These are phyloP conservation scores for Staurois parvus DNA, from an alignment of 2,797 vertebrate genomes.

Conservation along the genomic window DNA sequence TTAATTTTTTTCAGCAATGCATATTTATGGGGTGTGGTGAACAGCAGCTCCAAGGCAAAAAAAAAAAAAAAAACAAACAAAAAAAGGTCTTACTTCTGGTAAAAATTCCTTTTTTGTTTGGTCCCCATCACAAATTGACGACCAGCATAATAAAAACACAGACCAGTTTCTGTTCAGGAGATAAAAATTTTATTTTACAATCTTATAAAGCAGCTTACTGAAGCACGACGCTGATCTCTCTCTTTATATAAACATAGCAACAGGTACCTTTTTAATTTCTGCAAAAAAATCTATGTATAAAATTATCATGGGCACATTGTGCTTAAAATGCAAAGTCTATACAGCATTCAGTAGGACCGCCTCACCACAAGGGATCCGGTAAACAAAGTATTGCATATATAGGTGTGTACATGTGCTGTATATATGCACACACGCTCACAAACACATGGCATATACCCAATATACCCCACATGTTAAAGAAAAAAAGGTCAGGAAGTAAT, in stretches of 20 bases:
- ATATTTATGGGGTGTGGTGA: too few relatives aligned
- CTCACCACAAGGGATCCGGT: constrained; percentile 81
- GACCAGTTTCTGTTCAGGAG: constrained; percentile 32
- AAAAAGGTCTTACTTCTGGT: too few relatives aligned
- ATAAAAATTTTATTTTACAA: constrained; percentile 89
- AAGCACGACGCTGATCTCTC: constrained; percentile 89
- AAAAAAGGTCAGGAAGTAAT: constrained; percentile 64
- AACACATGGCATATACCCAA: constrained; percentile 83
- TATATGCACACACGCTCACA: constrained; percentile 46
- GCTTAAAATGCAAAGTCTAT: constrained; percentile 93
- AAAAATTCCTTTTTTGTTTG: too few relatives aligned
- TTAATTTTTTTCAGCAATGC: too few relatives aligned
- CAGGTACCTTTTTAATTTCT: constrained; percentile 72
- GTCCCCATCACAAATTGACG: too few relatives aligned
- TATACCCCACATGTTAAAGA: constrained; percentile 74
- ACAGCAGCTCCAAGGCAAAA: too few relatives aligned
- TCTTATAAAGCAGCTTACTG: constrained; percentile 90
- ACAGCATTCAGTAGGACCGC: constrained; percentile 84
- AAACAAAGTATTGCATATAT: constrained; percentile 98
- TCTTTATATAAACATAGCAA: constrained; percentile 88
- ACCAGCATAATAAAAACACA: neutral
- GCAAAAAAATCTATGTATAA: constrained; percentile 86
- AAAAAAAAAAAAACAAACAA: too few relatives aligned
- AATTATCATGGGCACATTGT: constrained; percentile 97
- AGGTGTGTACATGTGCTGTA: constrained; percentile 41